Conservation (phyloP, 2,888 invertebrate species). For the Watsonalla binaria region DNA sequence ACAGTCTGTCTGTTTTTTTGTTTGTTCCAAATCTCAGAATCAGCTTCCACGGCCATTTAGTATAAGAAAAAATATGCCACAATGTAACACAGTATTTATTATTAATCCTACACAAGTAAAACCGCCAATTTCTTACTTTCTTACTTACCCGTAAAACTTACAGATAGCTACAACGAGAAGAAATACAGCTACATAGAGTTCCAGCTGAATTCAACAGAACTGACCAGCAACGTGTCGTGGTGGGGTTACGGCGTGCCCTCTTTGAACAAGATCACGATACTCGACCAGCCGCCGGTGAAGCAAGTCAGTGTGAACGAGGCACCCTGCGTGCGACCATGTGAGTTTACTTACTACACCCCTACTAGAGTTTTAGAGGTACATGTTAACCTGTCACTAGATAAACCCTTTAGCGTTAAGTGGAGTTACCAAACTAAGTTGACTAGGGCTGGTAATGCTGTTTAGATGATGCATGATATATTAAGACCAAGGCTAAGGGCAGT, state of each 20-base stretch:
- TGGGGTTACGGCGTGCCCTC: slow-evolving; percentile 71
- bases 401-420: slow-evolving; percentile 55
- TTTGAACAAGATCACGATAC: slow-evolving; percentile 44
- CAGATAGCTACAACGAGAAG: slow-evolving; percentile 80
- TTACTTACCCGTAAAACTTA: slow-evolving; percentile 14
- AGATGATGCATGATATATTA: not conserved
- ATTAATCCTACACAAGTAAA: not conserved
- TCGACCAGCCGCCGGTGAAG: slow-evolving; percentile 41
- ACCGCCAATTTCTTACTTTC: too few species aligned
- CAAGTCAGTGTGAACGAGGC: slow-evolving; percentile 44
- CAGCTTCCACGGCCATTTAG: too few species aligned
- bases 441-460: not conserved
- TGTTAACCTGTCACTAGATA: slow-evolving; percentile 52
- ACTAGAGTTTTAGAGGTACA: slow-evolving; percentile 44
- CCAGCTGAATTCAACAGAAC: slow-evolving; percentile 38
- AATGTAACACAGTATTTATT: not conserved
- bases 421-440: slow-evolving; percentile 22
- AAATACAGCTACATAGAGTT: slow-evolving; percentile 78
- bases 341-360: slow-evolving; percentile 37
- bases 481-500: too few species aligned
- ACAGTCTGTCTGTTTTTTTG: too few species aligned
- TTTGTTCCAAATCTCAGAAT: too few species aligned
- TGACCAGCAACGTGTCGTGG: slow-evolving; percentile 52
- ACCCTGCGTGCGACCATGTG: slow-evolving; percentile 40
- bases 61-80: too few species aligned